Base-by-base conservation (phyloP, 2,797 vertebrate species). In the Arnoldichthys spilopterus region DNA sequence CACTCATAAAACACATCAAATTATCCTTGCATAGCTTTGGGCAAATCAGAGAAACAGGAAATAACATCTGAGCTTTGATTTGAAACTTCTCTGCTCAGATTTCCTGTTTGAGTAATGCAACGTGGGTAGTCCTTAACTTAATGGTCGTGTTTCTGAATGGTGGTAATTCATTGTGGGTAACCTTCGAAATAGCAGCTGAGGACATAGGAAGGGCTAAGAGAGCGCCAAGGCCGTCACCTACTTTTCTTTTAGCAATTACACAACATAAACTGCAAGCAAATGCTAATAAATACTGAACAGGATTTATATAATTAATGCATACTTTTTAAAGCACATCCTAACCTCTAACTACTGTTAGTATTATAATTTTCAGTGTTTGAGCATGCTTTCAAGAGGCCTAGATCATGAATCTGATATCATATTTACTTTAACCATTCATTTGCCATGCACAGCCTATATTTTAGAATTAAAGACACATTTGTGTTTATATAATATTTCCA, bases 401-500 rank as follows among this genome's bases (percentile, higher is more conserved):
- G 3, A 66, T 58, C 26, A 0, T 43, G 9, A 67, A 73, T 49
- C n/a, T 49, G 24, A 49, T 68, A 37, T 30, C 51, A 40, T n/a
- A 37, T 72, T 37, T 1, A 37, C 16, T 72, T 72, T 72, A 72
- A 24, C 51, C 20, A 68, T 66, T 66, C 0, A 16, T 28, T 72
- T 79, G 54, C 76, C 67, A 76, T 58, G 76, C 66, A 54, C 13
- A 40, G 30, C 30, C 69, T 79, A 81, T 22, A 28, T 66, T 77
- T 72, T 16, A 69, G 20, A 66, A n/a, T 74, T 32, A 72, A 72
- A 83, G 47, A 76, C 61, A 75, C 32, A 61, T 73, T 61, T 76
- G 63, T 73, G 61, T 85, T 79, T 79, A 72, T 69, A 76, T 67
- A 79, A 81, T 68, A 79, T 73, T 79, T 72, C 72, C 72, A 75